Evolutionary conservation across 2,888 invertebrate species (phyloP).

Genomic region (Chrysina gloriosa): DNA sequence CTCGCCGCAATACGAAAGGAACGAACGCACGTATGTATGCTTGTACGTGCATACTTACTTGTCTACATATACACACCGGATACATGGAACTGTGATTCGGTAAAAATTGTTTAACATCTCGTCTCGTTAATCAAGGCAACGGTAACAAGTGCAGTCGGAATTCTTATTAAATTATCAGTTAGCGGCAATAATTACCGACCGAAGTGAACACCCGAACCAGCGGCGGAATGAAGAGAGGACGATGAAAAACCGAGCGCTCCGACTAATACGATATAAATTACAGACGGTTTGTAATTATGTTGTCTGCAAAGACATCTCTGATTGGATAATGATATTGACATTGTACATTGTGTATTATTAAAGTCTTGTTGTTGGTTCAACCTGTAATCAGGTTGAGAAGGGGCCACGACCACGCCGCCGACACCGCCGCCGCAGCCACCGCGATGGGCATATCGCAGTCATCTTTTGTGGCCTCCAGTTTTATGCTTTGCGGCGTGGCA

Average conservation of each 20-base stretch:
- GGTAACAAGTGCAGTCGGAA: constrained; percentile 48
- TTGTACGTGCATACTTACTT: too few relatives aligned
- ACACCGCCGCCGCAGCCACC: not conserved
- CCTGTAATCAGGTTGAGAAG: constrained; percentile 58
- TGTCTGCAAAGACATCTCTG: constrained; percentile 65
- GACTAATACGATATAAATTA: constrained; percentile 65
- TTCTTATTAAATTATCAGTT: constrained; percentile 60
- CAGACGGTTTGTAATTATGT: constrained; percentile 62
- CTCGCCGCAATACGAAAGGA: too few relatives aligned
- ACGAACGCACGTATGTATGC: too few relatives aligned
- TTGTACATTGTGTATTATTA: constrained; percentile 63
- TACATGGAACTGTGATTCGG: not conserved
- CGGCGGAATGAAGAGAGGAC: constrained; percentile 48
- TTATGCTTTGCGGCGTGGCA: too few relatives aligned
- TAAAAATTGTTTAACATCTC: constrained; percentile 2
- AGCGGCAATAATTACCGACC: constrained; percentile 57
- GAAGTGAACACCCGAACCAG: constrained; percentile 56
- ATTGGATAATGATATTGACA: constrained; percentile 67
- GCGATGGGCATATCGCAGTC: constrained; percentile 52
- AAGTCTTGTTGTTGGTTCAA: constrained; percentile 54
- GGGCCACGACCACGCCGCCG: not conserved
- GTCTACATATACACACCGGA: too few relatives aligned
- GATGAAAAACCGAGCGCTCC: constrained; percentile 53
- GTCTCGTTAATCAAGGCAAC: constrained; percentile 41
- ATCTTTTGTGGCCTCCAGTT: constrained; percentile 55